Conservation (phyloP, 2,113 vertebrate species). For the Eudyptes chrysolophus region DNA sequence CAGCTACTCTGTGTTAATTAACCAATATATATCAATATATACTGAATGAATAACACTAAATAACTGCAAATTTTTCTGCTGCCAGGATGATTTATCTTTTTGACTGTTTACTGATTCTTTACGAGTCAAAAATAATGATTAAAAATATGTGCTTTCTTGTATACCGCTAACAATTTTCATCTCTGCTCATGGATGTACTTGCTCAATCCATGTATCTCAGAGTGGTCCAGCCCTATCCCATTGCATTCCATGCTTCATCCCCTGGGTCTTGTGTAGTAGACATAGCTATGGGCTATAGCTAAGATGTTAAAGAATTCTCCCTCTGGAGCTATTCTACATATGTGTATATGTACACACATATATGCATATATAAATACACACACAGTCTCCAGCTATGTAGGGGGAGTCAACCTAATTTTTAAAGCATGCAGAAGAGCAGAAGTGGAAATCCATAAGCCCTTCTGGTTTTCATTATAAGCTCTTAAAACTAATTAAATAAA, state of each 20-base stretch:
- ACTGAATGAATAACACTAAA: background rate
- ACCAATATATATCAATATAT: background rate
- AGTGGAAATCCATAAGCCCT: background rate
- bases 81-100: background rate
- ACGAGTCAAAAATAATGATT: background rate
- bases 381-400: background rate
- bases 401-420: background rate
- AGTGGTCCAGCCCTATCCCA: background rate
- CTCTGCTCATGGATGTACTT: background rate
- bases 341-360: background rate
- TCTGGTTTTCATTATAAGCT: background rate
- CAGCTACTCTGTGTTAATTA: background rate
- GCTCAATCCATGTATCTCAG: background rate
- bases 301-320: background rate
- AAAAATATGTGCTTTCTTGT: background rate
- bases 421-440: background rate
- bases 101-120: background rate
- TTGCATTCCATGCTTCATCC: background rate
- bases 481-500: background rate
- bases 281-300: background rate
- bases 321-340: background rate
- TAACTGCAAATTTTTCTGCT: background rate
- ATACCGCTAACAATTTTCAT: background rate
- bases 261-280: background rate
- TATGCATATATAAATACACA: background rate